These are phyloP conservation scores for Myrmecophaga tridactyla DNA, from an alignment of 2,113 vertebrate species.

Conservation along the genomic window DNA sequence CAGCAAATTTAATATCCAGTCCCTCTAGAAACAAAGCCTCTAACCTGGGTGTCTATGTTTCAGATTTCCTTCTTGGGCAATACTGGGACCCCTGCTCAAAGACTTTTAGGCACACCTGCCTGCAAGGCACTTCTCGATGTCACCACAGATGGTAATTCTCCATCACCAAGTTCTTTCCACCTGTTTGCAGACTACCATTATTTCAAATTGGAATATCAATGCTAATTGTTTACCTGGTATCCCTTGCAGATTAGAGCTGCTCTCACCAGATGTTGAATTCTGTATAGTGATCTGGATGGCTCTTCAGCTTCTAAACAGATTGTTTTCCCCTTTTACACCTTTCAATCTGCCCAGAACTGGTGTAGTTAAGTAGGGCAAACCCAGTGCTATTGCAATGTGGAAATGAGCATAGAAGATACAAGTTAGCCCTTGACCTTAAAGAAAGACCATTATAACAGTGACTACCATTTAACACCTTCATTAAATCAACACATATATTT, in stretches of 20 bases:
- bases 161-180: neutral
- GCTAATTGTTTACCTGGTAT: neutral
- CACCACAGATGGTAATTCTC: neutral
- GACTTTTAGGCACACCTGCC: too few species aligned
- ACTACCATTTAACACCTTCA: neutral
- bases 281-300: neutral
- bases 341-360: neutral
- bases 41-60: neutral
- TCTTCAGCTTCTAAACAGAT: neutral
- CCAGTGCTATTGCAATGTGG: neutral
- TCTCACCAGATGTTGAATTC: neutral
- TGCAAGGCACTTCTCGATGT: neutral
- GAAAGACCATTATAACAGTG: neutral
- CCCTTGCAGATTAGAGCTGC: neutral
- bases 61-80: neutral
- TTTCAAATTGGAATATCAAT: neutral
- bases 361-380: neutral
- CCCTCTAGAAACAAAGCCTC: neutral
- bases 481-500: neutral
- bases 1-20: neutral
- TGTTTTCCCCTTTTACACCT: neutral
- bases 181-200: neutral
- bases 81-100: neutral
- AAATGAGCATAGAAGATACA: neutral
- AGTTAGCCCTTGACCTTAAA: neutral